Conservation (phyloP, 2,888 invertebrate species). For the Sinelater perroti region DNA sequence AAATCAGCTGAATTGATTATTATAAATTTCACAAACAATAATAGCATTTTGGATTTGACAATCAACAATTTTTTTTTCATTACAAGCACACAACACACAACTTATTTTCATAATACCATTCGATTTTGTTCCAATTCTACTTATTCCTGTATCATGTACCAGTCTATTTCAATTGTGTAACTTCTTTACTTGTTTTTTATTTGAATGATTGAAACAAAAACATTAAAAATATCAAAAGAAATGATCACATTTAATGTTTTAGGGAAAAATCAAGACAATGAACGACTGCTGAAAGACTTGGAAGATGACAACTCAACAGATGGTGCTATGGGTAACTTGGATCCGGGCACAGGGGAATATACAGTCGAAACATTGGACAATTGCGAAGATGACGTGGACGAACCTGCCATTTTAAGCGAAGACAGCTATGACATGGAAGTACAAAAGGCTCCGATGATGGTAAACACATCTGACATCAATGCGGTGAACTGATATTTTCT, state of each 20-base stretch:
- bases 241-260: too few species aligned
- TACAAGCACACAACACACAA: too few species aligned
- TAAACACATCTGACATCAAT: conserved; percentile 22
- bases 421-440: conserved; percentile 21
- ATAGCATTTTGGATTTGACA: too few species aligned
- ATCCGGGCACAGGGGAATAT: conserved; percentile 49
- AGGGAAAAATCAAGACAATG: conserved; percentile 28
- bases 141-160: too few species aligned
- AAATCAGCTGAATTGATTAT: too few species aligned
- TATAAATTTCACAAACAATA: too few species aligned
- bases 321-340: conserved; percentile 43
- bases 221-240: too few species aligned
- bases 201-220: too few species aligned
- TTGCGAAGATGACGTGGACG: conserved; percentile 6
- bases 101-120: too few species aligned
- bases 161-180: background rate
- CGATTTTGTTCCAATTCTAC: too few species aligned
- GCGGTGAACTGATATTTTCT: conserved; percentile 36
- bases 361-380: conserved; percentile 21
- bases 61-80: too few species aligned
- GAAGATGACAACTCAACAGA: conserved; percentile 33
- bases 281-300: conserved; percentile 21
- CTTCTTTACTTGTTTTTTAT: conserved; percentile 4
- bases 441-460: conserved; percentile 14
- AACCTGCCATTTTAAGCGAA: conserved; percentile 11